A percentile compares a stretch with the other conserved stretches of the same genome.
Conservation (phyloP, 1,140 invertebrate genomes). For the Bombus terrestris region DNA sequence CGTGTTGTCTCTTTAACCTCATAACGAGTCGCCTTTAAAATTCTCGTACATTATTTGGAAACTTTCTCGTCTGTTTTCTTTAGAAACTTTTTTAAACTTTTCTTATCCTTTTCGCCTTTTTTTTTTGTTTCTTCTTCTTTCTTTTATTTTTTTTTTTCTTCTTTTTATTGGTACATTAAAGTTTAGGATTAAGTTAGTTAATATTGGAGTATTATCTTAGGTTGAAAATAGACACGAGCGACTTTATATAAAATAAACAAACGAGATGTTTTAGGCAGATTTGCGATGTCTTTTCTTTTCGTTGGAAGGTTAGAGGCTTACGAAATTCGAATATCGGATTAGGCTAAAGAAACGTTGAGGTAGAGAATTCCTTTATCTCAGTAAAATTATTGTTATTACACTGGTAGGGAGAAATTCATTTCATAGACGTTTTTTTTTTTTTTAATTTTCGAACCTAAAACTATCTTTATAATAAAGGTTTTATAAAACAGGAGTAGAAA, state of each 20-base stretch:
- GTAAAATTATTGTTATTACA: too few relatives aligned
- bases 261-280: neutral
- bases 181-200: too few relatives aligned
- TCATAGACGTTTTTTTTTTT: too few relatives aligned
- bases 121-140: neutral
- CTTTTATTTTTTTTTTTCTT: neutral
- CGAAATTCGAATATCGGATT: neutral
- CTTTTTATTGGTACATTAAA: neutral
- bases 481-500: neutral
- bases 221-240: neutral
- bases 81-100: neutral
- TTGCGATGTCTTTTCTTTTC: neutral
- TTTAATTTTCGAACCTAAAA: neutral
- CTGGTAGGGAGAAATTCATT: neutral
- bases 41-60: neutral
- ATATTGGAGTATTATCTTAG: neutral
- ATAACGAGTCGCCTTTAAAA: neutral
- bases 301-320: neutral
- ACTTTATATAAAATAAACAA: neutral
- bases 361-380: too few relatives aligned
- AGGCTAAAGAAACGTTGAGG: too few relatives aligned
- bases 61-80: neutral
- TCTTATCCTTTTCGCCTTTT: neutral
- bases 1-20: too few relatives aligned
- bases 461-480: neutral